Conservation (phyloP, 2,888 invertebrate genomes). For the Agrochola macilenta region DNA sequence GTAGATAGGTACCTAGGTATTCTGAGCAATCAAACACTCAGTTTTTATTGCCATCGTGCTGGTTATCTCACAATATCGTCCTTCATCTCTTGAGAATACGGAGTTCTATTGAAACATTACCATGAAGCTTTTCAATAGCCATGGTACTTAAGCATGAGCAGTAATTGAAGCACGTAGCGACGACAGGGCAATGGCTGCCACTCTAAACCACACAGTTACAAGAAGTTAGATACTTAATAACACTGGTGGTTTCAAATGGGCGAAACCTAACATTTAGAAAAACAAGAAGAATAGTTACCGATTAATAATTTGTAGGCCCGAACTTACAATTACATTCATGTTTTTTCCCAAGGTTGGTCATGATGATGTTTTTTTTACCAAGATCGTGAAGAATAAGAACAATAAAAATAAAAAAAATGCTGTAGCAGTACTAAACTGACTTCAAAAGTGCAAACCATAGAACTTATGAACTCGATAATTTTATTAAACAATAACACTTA, state of each 20-base stretch:
- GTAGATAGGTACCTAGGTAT: not conserved
- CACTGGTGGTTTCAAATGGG: not conserved
- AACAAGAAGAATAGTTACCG: no score
- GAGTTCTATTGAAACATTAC: slow-evolving; percentile 5
- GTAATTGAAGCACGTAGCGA: slow-evolving; percentile 31
- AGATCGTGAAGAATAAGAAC: no score
- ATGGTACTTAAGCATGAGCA: not conserved
- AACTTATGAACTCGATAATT: not conserved
- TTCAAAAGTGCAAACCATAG: no score
- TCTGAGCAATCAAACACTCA: not conserved
- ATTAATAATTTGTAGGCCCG: no score
- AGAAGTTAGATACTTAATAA: not conserved
- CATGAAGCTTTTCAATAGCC: not conserved
- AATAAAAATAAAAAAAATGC: no score
- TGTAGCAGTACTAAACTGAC: no score
- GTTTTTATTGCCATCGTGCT: slow-evolving; percentile 2
- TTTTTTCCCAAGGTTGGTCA: no score
- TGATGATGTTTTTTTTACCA: no score
- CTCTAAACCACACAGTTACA: not conserved
- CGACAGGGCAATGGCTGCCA: slow-evolving; percentile 6
- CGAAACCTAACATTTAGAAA: not conserved
- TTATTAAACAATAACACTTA: not conserved
- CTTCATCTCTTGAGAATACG: not conserved
- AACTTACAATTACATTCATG: no score
- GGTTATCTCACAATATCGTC: not conserved